These are phyloP conservation scores for Urocitellus parryii DNA, from an alignment of 2,113 vertebrate genomes.

Conservation along the genomic window DNA sequence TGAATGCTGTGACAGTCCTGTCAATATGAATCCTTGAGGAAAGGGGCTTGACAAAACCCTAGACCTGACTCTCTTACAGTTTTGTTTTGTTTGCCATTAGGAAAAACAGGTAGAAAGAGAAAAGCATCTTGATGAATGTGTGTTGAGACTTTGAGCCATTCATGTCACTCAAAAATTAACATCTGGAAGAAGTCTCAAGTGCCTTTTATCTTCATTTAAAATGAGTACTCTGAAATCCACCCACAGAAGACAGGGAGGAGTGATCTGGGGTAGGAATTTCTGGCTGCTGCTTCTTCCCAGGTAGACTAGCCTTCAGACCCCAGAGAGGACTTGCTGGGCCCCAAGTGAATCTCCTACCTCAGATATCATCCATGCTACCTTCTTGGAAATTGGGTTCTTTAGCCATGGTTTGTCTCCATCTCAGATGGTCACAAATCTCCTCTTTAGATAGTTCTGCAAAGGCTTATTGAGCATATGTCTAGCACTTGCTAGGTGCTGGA, in stretches of 20 bases:
- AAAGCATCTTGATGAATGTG: slow-evolving; percentile 6
- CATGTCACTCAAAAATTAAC: not conserved
- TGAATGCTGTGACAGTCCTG: not conserved
- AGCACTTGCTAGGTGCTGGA: not conserved
- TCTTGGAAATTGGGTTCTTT: not conserved
- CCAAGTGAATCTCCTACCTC: not conserved
- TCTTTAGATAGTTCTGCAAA: not conserved
- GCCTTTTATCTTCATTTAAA: not conserved
- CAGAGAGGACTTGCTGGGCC: not conserved
- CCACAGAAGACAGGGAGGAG: not conserved
- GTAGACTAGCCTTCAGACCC: not conserved
- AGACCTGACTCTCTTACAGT: not conserved
- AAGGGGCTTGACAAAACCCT: not conserved
- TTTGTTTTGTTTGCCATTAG: not conserved
- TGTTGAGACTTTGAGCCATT: not conserved
- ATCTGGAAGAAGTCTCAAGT: not conserved
- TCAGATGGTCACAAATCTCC: not conserved
- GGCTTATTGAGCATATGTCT: fast-evolving
- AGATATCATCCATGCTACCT: not conserved
- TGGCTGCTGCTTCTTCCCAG: not conserved
- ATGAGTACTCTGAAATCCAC: not conserved
- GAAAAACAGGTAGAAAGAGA: not conserved
- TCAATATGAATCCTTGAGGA: not conserved
- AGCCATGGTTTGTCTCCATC: not conserved
- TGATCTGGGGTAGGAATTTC: not conserved